Evolutionary conservation across 2,797 vertebrate species (phyloP).

Genomic region (Lutjanus campechanus): DNA sequence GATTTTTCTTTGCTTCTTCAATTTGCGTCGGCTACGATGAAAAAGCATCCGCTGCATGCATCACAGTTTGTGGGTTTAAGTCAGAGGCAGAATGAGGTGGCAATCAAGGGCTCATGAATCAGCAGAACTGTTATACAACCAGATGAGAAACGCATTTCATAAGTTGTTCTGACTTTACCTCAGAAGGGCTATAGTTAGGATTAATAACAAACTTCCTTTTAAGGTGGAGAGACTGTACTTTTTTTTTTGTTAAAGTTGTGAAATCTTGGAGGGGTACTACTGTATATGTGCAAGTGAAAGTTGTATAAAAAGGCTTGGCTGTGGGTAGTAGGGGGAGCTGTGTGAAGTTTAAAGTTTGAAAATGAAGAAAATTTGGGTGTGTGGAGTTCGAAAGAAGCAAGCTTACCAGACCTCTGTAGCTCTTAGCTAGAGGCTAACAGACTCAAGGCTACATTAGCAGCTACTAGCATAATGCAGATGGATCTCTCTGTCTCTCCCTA

Average conservation of each 20-base stretch:
- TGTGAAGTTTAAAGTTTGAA: background rate
- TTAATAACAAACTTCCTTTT: background rate
- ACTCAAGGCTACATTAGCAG: background rate
- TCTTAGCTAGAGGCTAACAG: background rate
- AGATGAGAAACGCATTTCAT: slow-evolving; percentile 25
- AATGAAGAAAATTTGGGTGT: background rate
- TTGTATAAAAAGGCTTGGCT: background rate
- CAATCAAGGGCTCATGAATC: slow-evolving; percentile 54
- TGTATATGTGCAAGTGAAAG: too few species aligned
- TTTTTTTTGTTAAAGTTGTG: background rate
- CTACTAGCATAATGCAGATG: background rate
- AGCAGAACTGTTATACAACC: slow-evolving; percentile 56
- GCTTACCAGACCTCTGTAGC: background rate
- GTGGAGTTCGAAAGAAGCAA: background rate
- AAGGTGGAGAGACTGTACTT: background rate
- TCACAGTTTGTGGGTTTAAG: slow-evolving; percentile 53
- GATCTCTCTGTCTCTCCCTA: background rate
- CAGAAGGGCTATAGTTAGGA: background rate
- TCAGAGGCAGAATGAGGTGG: slow-evolving; percentile 54
- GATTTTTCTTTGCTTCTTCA: slow-evolving; percentile 11
- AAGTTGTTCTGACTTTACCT: slow-evolving; percentile 10
- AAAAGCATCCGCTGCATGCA: slow-evolving; percentile 28
- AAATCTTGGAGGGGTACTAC: too few species aligned
- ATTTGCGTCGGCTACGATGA: slow-evolving; percentile 17
- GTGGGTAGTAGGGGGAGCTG: background rate